Conservation (phyloP, 2,888 invertebrate species). For the Blomia tropicalis region DNA sequence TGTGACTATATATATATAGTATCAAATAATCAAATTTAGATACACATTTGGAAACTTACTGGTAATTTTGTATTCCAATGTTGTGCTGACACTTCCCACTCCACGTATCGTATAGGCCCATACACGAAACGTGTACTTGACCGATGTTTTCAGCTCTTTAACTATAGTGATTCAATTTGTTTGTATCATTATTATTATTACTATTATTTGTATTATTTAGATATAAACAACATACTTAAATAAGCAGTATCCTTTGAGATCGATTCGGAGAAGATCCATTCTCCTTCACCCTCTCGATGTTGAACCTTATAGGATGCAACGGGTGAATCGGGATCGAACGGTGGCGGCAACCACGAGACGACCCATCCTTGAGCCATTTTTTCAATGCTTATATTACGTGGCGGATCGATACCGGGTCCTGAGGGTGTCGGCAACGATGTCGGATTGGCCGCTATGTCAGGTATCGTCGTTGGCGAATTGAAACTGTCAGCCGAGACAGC, state of each 20-base stretch:
- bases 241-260: conserved; percentile 57
- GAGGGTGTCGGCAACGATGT: conserved; percentile 28
- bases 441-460: background rate
- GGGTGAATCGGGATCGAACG: conserved; percentile 45
- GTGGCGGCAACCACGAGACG: conserved; percentile 69
- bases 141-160: conserved; percentile 30
- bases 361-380: conserved; percentile 76
- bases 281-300: conserved; percentile 55
- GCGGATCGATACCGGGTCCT: conserved; percentile 83
- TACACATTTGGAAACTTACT: too few relatives aligned
- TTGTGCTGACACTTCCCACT: conserved; percentile 61
- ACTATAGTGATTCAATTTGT: background rate
- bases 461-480: background rate
- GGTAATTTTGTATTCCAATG: conserved; percentile 48
- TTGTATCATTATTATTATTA: background rate
- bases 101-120: conserved; percentile 69
- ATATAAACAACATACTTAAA: conserved; percentile 52
- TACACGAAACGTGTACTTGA: conserved; percentile 50
- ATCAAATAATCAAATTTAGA: too few relatives aligned
- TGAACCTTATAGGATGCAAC: conserved; percentile 79
- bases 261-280: conserved; percentile 28
- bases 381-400: conserved; percentile 72
- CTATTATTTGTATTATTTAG: too few relatives aligned
- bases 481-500: conserved; percentile 5
- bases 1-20: too few relatives aligned